Evolutionary conservation across 2,797 vertebrate species (phyloP), one percentile per base, ranked within the genome.

Genomic region (Falco novaeseelandiae): DNA sequence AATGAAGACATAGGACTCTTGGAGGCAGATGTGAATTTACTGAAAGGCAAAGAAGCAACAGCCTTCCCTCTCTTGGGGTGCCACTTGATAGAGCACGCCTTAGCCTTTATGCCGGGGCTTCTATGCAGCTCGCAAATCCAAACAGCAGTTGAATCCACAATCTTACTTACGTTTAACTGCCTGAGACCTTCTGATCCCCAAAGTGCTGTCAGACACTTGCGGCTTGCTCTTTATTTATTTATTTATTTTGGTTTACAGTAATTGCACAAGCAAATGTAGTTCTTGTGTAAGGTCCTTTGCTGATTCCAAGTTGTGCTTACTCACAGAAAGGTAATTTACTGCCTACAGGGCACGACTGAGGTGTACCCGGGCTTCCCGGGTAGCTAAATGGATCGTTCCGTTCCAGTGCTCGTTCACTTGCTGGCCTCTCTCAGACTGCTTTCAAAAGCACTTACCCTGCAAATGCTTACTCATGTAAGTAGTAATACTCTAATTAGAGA

Each of bases 381-480:
- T n/a, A 87, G 81, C 83, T 96, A 95, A 94, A 96, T 57, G 90
- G 88, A 90, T 96, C 93, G 81, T 91, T 97, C 83, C 81, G 90
- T 94, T 89, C 76, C 90, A 89, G n/a, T 55, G 81, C 88, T 93
- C 78, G n/a, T 87, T 90, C 83, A 83, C 76, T 96, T 87, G 73
- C 57, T 92, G 57, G 74, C 55, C 66, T 87, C 71, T 76, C 57
- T 95, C 71, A 87, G 74, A 74, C 44, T 93, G 80, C 90, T 95
- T 77, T 58, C 80, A 83, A 82, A 91, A 90, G 94, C 90, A 82
- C 78, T 96, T 95, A 74, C 18, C 59, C 83, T 89, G 12, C 48
- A 94, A 84, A 84, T 93, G 94, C 96, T 95, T 96, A 90, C 91
- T 94, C 90, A 95, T 93, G 87, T 91, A 89, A 96, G 83, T 76